phyloP scores from a whole-genome alignment of 2,113 vertebrate species.

The Dasyurus viverrinus region DNA sequence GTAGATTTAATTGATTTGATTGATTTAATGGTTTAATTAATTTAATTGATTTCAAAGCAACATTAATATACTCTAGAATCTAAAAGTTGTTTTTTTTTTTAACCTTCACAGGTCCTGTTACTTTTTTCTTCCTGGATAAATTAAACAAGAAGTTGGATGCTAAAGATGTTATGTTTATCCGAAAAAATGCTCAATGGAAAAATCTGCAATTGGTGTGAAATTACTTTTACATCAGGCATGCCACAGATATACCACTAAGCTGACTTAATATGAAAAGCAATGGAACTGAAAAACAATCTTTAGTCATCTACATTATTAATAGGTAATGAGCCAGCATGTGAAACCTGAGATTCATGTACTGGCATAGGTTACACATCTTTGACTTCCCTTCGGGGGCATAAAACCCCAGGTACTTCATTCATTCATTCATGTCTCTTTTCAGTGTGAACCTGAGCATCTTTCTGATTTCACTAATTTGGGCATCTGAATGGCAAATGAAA shows the following conservation, averaged over 20 bases:
- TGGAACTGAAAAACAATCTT: constrained; percentile 1
- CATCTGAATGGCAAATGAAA: constrained; percentile 10
- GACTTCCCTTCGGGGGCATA: not conserved
- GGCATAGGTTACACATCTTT: not conserved
- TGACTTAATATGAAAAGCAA: constrained; percentile 1
- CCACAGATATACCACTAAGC: not conserved
- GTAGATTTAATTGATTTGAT: not conserved
- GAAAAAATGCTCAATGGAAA: constrained; percentile 9
- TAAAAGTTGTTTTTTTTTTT: constrained; percentile 32
- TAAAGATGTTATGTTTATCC: not conserved
- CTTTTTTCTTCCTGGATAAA: constrained; percentile 21
- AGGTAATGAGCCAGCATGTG: not conserved
- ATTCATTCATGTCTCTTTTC: not conserved
- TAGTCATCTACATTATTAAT: not conserved
- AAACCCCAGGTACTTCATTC: not conserved
- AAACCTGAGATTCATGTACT: not conserved
- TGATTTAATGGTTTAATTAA: not conserved
- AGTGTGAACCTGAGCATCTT: not conserved
- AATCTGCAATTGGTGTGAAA: not conserved
- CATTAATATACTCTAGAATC: not conserved
- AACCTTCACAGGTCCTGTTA: constrained; percentile 38
- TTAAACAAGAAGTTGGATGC: not conserved
- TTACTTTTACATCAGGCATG: not conserved
- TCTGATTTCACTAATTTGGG: constrained; percentile 19
- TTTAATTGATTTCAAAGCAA: not conserved